These are phyloP conservation scores for Seriola quinqueradiata DNA, from an alignment of 2,113 vertebrate species.

Conservation along the genomic window DNA sequence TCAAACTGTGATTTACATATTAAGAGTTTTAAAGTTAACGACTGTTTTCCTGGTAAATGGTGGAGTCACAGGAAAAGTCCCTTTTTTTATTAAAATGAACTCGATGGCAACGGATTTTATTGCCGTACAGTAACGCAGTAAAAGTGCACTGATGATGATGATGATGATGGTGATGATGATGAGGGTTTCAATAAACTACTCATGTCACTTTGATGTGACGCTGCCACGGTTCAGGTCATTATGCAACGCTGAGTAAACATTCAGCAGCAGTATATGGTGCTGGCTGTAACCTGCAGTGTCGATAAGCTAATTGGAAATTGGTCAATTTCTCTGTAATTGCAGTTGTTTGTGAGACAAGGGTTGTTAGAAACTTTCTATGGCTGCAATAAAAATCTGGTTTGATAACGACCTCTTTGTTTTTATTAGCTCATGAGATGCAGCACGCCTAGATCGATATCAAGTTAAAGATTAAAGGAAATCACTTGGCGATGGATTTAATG, in stretches of 20 bases:
- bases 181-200: no score
- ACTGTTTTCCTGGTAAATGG: no score
- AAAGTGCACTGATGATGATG: no score
- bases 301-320: slow-evolving; percentile 84
- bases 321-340: slow-evolving; percentile 12
- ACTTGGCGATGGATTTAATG: background rate
- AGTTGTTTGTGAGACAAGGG: background rate
- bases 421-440: background rate
- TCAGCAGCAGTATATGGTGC: background rate
- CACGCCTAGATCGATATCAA: background rate
- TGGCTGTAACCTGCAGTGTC: background rate
- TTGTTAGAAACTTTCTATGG: background rate
- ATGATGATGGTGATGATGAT: no score
- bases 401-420: background rate
- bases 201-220: background rate
- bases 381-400: slow-evolving; percentile 20
- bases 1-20: no score
- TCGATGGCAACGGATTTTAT: no score
- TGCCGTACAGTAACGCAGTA: no score
- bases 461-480: slow-evolving; percentile 28
- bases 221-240: background rate
- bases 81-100: no score
- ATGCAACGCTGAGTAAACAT: background rate
- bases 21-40: no score
- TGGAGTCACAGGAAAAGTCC: no score